Evolutionary conservation across 2,113 vertebrate genomes (phyloP).

Genomic region (Suricata suricatta): DNA sequence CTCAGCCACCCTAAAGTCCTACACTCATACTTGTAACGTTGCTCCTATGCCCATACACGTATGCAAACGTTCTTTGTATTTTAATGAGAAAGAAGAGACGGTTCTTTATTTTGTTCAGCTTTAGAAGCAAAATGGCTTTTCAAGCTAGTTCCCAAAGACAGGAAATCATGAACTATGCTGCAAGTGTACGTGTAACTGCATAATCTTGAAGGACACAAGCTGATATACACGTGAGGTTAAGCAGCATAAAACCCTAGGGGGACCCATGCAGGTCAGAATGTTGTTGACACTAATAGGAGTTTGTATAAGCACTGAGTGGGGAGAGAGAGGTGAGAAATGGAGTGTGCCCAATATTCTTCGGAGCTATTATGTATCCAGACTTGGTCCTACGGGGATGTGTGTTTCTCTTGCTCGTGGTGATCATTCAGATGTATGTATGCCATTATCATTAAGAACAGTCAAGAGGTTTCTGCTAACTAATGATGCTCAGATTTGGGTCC

Average conservation of each 20-base stretch:
- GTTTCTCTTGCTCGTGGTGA: background rate
- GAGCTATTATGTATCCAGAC: background rate
- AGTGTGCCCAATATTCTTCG: background rate
- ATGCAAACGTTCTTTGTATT: conserved; percentile 1
- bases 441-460: conserved; percentile 46
- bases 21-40: background rate
- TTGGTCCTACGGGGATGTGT: background rate
- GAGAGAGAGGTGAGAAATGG: background rate
- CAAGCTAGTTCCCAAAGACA: conserved; percentile 22
- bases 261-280: background rate
- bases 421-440: conserved; percentile 14
- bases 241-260: background rate
- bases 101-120: conserved; percentile 47
- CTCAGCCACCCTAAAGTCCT: background rate
- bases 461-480: conserved; percentile 30
- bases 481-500: conserved; percentile 10
- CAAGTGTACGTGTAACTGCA: background rate
- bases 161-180: background rate
- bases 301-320: background rate
- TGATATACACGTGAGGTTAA: background rate
- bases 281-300: background rate
- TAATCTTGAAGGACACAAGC: background rate
- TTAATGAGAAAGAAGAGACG: background rate
- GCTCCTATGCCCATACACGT: background rate
- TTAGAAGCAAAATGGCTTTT: conserved; percentile 33